Percentiles rank a stretch among this genome's conserved stretches.
Evolutionary conservation across 1,140 invertebrate genomes (phyloP).

Genomic region (Drosophila grimshawi): DNA sequence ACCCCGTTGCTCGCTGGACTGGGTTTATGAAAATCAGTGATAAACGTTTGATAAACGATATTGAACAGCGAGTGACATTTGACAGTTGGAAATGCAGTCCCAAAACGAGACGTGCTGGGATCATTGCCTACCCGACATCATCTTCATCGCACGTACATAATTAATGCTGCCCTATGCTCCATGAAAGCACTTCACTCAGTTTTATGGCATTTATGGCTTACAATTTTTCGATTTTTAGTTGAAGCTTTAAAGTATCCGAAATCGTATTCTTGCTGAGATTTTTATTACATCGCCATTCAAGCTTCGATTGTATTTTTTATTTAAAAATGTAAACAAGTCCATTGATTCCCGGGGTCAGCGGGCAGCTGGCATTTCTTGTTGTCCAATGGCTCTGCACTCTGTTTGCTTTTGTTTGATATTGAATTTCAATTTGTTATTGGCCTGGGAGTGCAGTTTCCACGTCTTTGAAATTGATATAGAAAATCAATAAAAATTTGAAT

Average conservation of each 20-base stretch:
- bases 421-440: slow-evolving; percentile 57
- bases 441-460: slow-evolving; percentile 44
- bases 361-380: slow-evolving; percentile 32
- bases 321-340: slow-evolving; percentile 72
- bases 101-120: neutral
- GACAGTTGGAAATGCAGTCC: slow-evolving; percentile 51
- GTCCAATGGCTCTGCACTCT: slow-evolving; percentile 3
- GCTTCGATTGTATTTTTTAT: slow-evolving; percentile 44
- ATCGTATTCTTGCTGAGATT: slow-evolving; percentile 66
- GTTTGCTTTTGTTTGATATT: slow-evolving; percentile 46
- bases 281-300: slow-evolving; percentile 32
- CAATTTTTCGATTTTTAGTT: slow-evolving; percentile 29
- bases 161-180: slow-evolving; percentile 19
- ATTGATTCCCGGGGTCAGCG: slow-evolving; percentile 20
- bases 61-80: slow-evolving; percentile 65
- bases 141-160: slow-evolving; percentile 35
- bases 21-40: slow-evolving; percentile 51
- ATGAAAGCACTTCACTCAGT: slow-evolving; percentile 36
- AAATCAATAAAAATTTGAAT: neutral
- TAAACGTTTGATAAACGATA: slow-evolving; percentile 66
- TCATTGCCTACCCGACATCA: slow-evolving; percentile 13
- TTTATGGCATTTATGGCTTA: slow-evolving; percentile 65
- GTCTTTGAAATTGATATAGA: slow-evolving; percentile 23
- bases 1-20: slow-evolving; percentile 47
- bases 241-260: slow-evolving; percentile 66